Evolutionary conservation across 35 echinoderm and acorn worm genomes (phyloP), one percentile per base, ranked within the genome.

Genomic region (Lytechinus pictus): DNA sequence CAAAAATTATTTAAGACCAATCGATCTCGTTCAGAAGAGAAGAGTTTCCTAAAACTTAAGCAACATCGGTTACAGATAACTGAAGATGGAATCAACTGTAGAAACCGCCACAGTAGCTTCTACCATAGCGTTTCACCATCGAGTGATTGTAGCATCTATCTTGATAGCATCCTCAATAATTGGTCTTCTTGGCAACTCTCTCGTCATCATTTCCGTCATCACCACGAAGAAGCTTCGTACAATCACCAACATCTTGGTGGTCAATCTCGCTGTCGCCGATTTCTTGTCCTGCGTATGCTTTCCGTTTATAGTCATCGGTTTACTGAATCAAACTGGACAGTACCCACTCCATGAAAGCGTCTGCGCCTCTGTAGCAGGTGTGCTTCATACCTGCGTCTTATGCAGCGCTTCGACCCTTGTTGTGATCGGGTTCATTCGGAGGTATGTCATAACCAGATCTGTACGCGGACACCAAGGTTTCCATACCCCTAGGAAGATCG

Each of bases 261-360:
- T 96, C 86, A 97, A 96, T 94, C 89, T 97, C 6, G 97, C 97
- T 11, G 4, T 96, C 10, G 94, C 97, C 10, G 97, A 97, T 94
- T 86, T 96, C 5, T 28, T 96, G 29, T 52, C 95, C 21, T 86
- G 56, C 28, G 21, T 95, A n/a, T 16, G 87, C 11, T 13, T 96
- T 9, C 95, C 95, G 24, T 94, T 95, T 54, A 29, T 66, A 8
- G 52, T 54, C 13, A 86, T 96, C 2, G 95, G 58, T 24, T 86
- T 96, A 9, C 52, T 97, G 24, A 96, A 95, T 57, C n/a, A 86
- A 14, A 72, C 9, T 6, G 95, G 60, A 51, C 27, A 57, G 7
- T 87, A 58, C 52, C 95, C 54, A 91, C 94, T 79, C 29, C 95
- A 11, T 89, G 94, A 1, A 12, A 28, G 9, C 27, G 21, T 96